Percentiles rank a stretch among this genome's conserved stretches.
These are phyloP conservation scores for Ctenopoma multispine DNA, from an alignment of 2,797 vertebrate genomes.

Conservation along the genomic window DNA sequence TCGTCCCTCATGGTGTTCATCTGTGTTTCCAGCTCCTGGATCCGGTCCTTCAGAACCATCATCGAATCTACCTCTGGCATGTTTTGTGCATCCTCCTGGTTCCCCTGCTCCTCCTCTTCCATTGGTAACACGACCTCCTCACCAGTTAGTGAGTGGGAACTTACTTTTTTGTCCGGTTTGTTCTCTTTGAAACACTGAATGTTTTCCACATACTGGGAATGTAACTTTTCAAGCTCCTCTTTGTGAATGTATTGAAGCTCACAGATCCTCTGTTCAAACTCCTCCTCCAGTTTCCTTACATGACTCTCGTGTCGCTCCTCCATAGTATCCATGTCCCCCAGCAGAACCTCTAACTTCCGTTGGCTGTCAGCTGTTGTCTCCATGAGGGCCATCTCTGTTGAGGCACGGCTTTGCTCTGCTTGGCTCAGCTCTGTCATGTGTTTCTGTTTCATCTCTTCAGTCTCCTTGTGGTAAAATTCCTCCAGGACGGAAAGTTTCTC, in stretches of 20 bases:
- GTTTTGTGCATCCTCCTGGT: conserved; percentile 33
- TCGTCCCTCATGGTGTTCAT: conserved; percentile 94
- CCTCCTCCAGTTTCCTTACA: conserved; percentile 87
- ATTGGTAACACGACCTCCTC: conserved; percentile 57
- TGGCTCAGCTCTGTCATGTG: conserved; percentile 86
- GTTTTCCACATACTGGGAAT: conserved; percentile 86
- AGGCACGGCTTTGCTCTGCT: conserved; percentile 81
- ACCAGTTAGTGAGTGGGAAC: background rate
- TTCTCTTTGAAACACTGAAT: conserved; percentile 83
- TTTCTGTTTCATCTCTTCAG: conserved; percentile 83
- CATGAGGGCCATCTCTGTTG: conserved; percentile 85
- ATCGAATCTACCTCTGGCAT: conserved; percentile 83
- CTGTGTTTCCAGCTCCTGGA: conserved; percentile 94
- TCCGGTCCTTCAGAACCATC: conserved; percentile 88
- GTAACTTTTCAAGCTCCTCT: conserved; percentile 89
- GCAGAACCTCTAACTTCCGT: conserved; percentile 83
- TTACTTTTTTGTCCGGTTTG: conserved; percentile 61
- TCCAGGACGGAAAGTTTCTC: conserved; percentile 83
- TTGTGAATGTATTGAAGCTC: conserved; percentile 88
- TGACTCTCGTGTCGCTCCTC: conserved; percentile 87
- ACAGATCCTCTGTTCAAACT: conserved; percentile 88
- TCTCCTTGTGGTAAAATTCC: conserved; percentile 80
- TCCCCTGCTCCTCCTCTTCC: conserved; percentile 62
- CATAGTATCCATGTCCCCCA: conserved; percentile 86
- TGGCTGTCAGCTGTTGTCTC: conserved; percentile 84